Evolutionary conservation across 2,888 invertebrate genomes (phyloP).

Genomic region (Neria commutata): DNA sequence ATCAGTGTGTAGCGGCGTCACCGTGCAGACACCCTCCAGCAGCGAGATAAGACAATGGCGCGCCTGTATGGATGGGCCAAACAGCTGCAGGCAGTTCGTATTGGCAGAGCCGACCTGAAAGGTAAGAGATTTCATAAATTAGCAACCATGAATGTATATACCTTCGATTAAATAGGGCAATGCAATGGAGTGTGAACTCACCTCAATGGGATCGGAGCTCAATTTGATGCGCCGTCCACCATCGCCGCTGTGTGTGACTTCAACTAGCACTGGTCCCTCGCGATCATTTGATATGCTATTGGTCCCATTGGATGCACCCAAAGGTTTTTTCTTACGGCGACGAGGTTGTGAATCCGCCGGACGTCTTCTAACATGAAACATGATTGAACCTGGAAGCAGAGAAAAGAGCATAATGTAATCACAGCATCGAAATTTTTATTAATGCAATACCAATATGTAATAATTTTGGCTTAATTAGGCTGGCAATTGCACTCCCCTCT

Average conservation of each 20-base stretch:
- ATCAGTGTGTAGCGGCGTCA: conserved; percentile 92
- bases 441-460: no score
- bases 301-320: conserved; percentile 63
- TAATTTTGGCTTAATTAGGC: no score
- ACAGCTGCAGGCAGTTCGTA: conserved; percentile 77
- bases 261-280: conserved; percentile 72
- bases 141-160: background rate
- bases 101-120: conserved; percentile 76
- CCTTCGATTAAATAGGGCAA: conserved; percentile 10
- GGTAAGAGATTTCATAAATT: no score
- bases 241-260: conserved; percentile 66
- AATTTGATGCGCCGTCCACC: conserved; percentile 70
- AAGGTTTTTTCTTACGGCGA: conserved; percentile 83
- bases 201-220: conserved; percentile 71
- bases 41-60: conserved; percentile 94
- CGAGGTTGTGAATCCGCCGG: conserved; percentile 90
- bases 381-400: conserved; percentile 91
- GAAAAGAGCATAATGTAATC: no score
- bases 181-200: no score
- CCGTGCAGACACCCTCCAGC: conserved; percentile 88
- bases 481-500: no score
- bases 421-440: no score
- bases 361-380: conserved; percentile 94
- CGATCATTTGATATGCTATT: conserved; percentile 66
- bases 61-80: conserved; percentile 90